Evolutionary conservation across 2,888 invertebrate species (phyloP).

Genomic region (Lithodes maja): DNA sequence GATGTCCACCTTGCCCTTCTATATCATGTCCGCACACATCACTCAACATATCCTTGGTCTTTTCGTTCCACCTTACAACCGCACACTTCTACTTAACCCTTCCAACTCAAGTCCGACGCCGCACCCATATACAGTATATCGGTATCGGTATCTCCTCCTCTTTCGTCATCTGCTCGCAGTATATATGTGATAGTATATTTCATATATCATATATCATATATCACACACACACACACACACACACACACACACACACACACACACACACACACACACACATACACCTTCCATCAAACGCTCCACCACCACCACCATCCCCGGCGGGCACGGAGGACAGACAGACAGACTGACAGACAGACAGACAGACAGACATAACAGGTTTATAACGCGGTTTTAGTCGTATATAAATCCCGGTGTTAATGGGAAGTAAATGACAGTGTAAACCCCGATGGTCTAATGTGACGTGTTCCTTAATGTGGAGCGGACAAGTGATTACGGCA

Average conservation of each 20-base stretch:
- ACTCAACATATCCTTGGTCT: background rate
- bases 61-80: background rate
- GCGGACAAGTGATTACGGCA: too few relatives aligned
- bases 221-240: background rate
- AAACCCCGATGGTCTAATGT: conserved; percentile 10
- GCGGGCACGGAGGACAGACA: background rate
- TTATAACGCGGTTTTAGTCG: conserved; percentile 33
- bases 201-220: background rate
- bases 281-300: conserved; percentile 3
- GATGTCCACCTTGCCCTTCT: background rate
- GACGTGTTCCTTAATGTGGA: conserved; percentile 1
- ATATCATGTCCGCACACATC: background rate
- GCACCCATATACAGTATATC: too few relatives aligned
- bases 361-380: background rate
- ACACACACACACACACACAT: conserved; percentile 43
- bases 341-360: too few relatives aligned
- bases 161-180: too few relatives aligned
- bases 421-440: conserved; percentile 28
- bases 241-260: conserved; percentile 35
- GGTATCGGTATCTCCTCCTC: too few relatives aligned
- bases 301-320: background rate
- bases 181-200: too few relatives aligned
- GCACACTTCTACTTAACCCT: background rate
- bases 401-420: conserved; percentile 27
- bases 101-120: background rate